A percentile compares a stretch with the other conserved stretches of the same genome.
These are phyloP conservation scores for Antheraea pernyi DNA, from an alignment of 1,140 invertebrate genomes.

Conservation along the genomic window DNA sequence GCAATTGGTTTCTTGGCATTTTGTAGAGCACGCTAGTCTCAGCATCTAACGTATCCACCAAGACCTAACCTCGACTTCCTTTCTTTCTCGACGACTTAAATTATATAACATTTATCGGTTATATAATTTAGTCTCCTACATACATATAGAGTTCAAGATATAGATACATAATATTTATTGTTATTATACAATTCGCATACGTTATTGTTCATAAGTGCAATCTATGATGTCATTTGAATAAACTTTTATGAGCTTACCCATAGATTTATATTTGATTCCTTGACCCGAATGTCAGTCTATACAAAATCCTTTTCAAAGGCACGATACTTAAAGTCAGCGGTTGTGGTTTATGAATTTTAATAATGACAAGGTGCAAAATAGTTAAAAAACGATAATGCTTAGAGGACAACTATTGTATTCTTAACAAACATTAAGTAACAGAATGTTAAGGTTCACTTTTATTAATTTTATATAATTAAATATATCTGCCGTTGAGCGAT, in stretches of 20 bases:
- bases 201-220: not conserved
- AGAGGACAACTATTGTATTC: constrained; percentile 1
- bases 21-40: too few species aligned
- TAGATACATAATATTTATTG: not conserved
- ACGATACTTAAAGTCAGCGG: not conserved
- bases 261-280: not conserved
- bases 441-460: not conserved
- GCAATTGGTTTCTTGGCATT: too few species aligned
- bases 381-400: not conserved
- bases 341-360: not conserved
- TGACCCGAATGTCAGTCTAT: not conserved
- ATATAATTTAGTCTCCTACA: not conserved
- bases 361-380: not conserved
- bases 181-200: not conserved
- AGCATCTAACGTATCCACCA: too few species aligned
- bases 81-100: too few species aligned
- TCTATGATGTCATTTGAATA: not conserved
- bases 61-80: too few species aligned
- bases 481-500: too few species aligned
- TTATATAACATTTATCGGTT: too few species aligned
- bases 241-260: not conserved
- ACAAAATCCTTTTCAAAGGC: not conserved
- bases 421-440: not conserved
- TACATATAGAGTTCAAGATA: not conserved
- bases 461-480: too few species aligned